Evolutionary conservation across 1,140 invertebrate species (phyloP).

Genomic region (Hylyphantes graminicola): DNA sequence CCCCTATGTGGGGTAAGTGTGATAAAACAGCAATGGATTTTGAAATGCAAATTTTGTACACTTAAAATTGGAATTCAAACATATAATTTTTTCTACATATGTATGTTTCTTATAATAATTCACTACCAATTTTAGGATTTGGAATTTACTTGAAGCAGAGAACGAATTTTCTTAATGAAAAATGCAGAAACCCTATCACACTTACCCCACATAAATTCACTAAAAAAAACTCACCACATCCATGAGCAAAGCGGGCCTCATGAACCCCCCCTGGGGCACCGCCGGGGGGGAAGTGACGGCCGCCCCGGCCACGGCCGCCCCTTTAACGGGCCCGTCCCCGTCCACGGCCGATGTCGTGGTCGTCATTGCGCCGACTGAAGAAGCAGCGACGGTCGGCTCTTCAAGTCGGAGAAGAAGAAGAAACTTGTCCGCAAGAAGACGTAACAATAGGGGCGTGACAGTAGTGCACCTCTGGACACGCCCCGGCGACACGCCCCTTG

Average conservation of each 20-base stretch:
- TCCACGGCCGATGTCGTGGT: conserved; percentile 44
- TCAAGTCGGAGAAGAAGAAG: conserved; percentile 18
- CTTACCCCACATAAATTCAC: too few relatives aligned
- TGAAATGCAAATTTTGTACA: too few relatives aligned
- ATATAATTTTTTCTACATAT: too few relatives aligned
- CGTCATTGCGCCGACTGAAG: conserved; percentile 18
- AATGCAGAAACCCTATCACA: too few relatives aligned
- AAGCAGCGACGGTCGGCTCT: not conserved
- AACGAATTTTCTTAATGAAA: too few relatives aligned
- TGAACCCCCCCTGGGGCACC: conserved; percentile 16
- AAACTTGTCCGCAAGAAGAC: conserved; percentile 17
- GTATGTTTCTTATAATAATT: too few relatives aligned
- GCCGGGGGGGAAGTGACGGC: conserved; percentile 19
- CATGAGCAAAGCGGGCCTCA: conserved; percentile 39
- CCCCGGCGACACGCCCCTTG: conserved; percentile 48
- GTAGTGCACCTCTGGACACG: conserved; percentile 21
- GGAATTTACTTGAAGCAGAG: too few relatives aligned
- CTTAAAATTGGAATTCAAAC: too few relatives aligned
- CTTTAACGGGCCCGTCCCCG: conserved; percentile 12
- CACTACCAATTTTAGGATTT: too few relatives aligned
- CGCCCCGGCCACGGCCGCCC: conserved; percentile 13
- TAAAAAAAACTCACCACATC: conserved; percentile 43
- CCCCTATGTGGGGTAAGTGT: too few relatives aligned
- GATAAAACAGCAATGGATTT: too few relatives aligned
- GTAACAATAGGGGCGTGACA: conserved; percentile 37